These are phyloP conservation scores for Cosmorhoe ocellata DNA, from an alignment of 2,888 invertebrate genomes.

Conservation along the genomic window DNA sequence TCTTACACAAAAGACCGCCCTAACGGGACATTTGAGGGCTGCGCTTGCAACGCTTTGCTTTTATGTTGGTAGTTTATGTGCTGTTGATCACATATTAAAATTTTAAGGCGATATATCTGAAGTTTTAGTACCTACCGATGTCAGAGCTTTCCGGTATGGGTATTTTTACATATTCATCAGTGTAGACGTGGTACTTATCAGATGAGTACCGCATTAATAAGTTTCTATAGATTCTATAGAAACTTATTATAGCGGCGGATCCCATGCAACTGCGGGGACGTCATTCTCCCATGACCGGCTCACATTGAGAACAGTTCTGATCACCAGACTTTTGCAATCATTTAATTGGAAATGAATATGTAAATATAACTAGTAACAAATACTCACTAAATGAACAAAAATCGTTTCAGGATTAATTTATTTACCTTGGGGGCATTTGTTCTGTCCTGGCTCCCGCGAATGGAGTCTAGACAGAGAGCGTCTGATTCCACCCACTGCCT, in stretches of 20 bases:
- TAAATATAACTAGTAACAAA: not conserved
- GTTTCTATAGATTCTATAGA: too few relatives aligned
- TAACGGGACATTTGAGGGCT: conserved; percentile 66
- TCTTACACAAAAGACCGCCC: conserved; percentile 64
- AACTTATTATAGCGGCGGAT: too few relatives aligned
- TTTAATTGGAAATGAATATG: too few relatives aligned
- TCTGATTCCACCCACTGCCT: conserved; percentile 45
- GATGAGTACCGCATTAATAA: too few relatives aligned
- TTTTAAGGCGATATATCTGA: conserved; percentile 18
- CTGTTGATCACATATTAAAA: conserved; percentile 26
- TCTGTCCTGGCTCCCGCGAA: conserved; percentile 52
- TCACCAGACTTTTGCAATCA: too few relatives aligned
- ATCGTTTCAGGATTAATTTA: conserved; percentile 55
- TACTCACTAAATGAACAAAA: conserved; percentile 38
- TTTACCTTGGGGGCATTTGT: conserved; percentile 52
- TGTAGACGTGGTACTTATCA: not conserved
- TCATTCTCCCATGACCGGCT: too few relatives aligned
- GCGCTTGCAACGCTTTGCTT: conserved; percentile 41
- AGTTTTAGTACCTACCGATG: conserved; percentile 16
- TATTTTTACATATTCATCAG: conserved; percentile 10
- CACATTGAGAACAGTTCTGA: too few relatives aligned
- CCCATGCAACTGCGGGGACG: too few relatives aligned
- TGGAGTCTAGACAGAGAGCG: conserved; percentile 59
- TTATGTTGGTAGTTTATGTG: conserved; percentile 34
- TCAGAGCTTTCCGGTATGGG: conserved; percentile 12